These are phyloP conservation scores for Oasisia sp. DNA, from an alignment of 2,888 invertebrate genomes.

Conservation along the genomic window DNA sequence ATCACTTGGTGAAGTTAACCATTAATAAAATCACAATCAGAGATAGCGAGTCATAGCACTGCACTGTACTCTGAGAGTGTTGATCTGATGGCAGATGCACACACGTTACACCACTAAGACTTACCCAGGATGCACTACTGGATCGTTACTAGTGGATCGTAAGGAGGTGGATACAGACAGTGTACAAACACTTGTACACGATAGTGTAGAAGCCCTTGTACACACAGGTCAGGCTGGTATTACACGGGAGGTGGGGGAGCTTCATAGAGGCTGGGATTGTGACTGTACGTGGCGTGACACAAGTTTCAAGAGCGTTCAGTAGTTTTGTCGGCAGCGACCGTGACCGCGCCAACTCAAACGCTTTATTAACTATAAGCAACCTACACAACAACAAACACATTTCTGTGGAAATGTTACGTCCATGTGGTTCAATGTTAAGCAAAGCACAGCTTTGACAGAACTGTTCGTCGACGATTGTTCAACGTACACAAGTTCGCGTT, in stretches of 20 bases:
- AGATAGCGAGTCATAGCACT: no score
- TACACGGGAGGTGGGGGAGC: not conserved
- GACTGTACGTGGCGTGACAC: not conserved
- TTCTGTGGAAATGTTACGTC: not conserved
- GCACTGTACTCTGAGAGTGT: no score
- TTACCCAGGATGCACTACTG: not conserved
- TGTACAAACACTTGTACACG: not conserved
- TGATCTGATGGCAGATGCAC: no score
- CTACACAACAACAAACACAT: not conserved
- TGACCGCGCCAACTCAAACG: not conserved
- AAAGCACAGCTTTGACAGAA: constrained; percentile 10
- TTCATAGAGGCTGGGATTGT: not conserved
- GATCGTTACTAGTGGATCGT: not conserved
- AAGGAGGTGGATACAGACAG: not conserved
- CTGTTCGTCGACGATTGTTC: not conserved
- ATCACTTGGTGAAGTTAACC: no score
- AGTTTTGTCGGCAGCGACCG: not conserved
- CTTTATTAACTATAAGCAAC: not conserved
- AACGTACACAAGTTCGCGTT: constrained; percentile 1
- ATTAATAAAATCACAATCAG: no score
- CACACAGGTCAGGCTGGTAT: not conserved
- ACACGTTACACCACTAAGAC: not conserved
- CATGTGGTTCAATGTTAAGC: constrained; percentile 17
- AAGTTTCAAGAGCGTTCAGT: not conserved
- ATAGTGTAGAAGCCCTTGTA: not conserved